A percentile compares a stretch with the other conserved stretches of the same genome.
Evolutionary conservation across 2,888 invertebrate species (phyloP).

Genomic region (Epinotia bilunana): DNA sequence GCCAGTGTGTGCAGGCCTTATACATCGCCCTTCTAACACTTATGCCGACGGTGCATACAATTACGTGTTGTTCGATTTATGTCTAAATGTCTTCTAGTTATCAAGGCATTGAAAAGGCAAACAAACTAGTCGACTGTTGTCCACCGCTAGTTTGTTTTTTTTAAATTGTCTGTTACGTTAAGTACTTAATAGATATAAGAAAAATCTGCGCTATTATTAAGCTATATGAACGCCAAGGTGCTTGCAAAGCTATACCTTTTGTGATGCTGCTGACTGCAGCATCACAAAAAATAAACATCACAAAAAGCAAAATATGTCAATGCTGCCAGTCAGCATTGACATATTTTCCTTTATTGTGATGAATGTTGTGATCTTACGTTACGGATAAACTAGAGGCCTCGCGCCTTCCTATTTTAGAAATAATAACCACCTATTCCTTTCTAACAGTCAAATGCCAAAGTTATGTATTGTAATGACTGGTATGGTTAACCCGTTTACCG

Average conservation of each 20-base stretch:
- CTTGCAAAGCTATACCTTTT: background rate
- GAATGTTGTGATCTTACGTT: background rate
- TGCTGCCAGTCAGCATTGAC: background rate
- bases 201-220: background rate
- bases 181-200: background rate
- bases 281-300: too few relatives aligned
- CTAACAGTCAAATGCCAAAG: background rate
- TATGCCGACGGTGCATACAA: background rate
- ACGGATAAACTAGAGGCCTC: background rate
- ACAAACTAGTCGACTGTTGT: conserved; percentile 14
- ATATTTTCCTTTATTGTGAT: background rate
- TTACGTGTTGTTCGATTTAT: background rate
- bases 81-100: background rate
- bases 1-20: too few relatives aligned
- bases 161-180: background rate
- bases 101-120: background rate
- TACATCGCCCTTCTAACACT: background rate
- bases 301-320: too few relatives aligned
- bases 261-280: too few relatives aligned
- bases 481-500: background rate
- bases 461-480: background rate
- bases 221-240: background rate
- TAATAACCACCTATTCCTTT: background rate
- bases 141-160: conserved; percentile 25
- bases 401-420: background rate